Base-by-base conservation (phyloP, 2,888 invertebrate genomes). In the Rhorus exstirpatorius region DNA sequence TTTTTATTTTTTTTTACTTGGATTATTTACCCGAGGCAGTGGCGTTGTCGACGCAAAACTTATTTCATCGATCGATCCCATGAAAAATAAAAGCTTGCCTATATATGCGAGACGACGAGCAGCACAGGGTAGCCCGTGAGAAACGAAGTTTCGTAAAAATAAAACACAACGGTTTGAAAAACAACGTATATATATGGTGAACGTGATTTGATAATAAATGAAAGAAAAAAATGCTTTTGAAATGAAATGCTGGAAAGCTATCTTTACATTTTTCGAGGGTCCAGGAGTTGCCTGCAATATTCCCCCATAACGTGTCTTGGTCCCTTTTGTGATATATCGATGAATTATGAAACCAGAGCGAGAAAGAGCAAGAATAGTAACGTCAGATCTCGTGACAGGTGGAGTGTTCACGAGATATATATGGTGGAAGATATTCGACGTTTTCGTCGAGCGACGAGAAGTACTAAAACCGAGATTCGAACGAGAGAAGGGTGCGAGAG, bases 31-130 rank as follows among this genome's bases (percentile, higher is more conserved):
- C 71, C 84, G 35, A 49, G 53, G 38, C 38, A 4, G 31, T 1
- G 26, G 31, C 3, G 26, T 24, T 41, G 83, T 63, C 55, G 71
- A 81, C 67, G 83, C 84, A 86, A 55, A 75, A 86, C 85, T 87
- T 86, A 83, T 84, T 78, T 80, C 82, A 83, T 83, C 86, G 70
- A 84, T 86, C 85, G 85, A 86, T 86, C 79, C 84, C 83, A 86
- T 88, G 87, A 86, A 87, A 87, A 85, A 88, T 84, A 85, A 84
- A 85, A 84, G 21, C 12, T 51, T 41, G 24, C 35, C 26, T 10
- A 26, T 44, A 14, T n/a, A n/a, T n/a, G n/a, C 58, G 17, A 21
- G 41, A 51, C 44, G 12, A 53, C n/a, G 3, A 14, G 12, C 6
- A 10, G 35, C 35, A 35, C 14, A 4, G 53, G 6, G n/a, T 61